Base-by-base conservation (phyloP, 2,113 vertebrate genomes). In the Helogale parvula region DNA sequence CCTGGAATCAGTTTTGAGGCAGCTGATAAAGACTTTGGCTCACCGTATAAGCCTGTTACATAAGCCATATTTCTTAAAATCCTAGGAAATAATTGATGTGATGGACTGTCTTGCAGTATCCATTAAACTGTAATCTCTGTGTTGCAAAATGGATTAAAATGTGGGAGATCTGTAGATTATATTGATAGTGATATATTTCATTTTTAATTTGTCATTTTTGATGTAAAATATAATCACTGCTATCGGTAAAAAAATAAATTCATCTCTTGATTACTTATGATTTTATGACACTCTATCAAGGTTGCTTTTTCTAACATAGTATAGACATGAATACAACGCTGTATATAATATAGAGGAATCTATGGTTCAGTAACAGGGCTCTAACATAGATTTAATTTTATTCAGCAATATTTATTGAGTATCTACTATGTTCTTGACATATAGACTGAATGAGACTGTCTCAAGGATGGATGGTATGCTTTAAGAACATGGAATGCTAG, bases 231-330 rank as follows among this genome's bases (percentile, higher is more conserved):
- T 92, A 94, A 94, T 41, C 2, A 92, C 76, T 97, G 31, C 60
- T 98, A 1, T 92, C 94, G 82, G 98, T 96, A 10, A 98, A 98
- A 97, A 97, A 98, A 97, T 97, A 96, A 98, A 90, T 35, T 97
- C 74, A 98, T 98, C 6, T 52, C 97, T 97, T 98, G 94, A 96
- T 90, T 96, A 76, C 97, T 95, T 94, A 88, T 94, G 0, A 7
- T 90, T 97, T 94, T 96, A 95, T 90, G 84, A 95, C 81, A 95
- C 96, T 8, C 17, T 38, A 84, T 38, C 29, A 82, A 63, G 17
- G 69, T 57, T 96, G 19, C 45, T 63, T 93, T 96, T 96, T 79
- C 60, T 92, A 93, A 52, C 21, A 41, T 57, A 68, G 33, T 91
- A 1, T 83, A 3, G 57, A 11, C 88, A 3, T 91, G 11, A 69